These are phyloP conservation scores for Gastracanthus pulcherrimus DNA, from an alignment of 2,888 invertebrate species.

Conservation along the genomic window DNA sequence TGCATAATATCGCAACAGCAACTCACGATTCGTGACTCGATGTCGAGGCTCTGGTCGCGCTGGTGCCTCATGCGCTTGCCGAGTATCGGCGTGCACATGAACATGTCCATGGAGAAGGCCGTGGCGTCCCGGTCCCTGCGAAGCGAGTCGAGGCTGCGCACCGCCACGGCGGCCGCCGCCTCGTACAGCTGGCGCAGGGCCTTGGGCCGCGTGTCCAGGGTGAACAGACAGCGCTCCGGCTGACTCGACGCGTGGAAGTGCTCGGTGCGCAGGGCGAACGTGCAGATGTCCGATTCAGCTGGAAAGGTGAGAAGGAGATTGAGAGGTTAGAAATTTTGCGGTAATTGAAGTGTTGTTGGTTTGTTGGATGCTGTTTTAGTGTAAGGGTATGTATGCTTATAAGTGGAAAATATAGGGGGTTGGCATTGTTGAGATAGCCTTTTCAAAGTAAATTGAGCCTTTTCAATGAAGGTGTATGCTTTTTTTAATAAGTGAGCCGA, in stretches of 20 bases:
- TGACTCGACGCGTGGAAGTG: constrained; percentile 87
- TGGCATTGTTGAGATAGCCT: too few relatives aligned
- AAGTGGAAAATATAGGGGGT: too few relatives aligned
- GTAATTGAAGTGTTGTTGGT: too few relatives aligned
- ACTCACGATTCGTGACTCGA: constrained; percentile 93
- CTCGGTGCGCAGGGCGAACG: constrained; percentile 88
- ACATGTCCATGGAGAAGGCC: constrained; percentile 83
- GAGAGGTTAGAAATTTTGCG: too few relatives aligned
- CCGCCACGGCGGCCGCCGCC: constrained; percentile 85
- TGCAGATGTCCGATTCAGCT: constrained; percentile 95
- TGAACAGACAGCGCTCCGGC: constrained; percentile 87
- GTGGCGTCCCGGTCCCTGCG: constrained; percentile 83
- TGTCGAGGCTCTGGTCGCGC: constrained; percentile 87
- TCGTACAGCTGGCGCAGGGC: constrained; percentile 89
- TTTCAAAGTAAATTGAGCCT: too few relatives aligned
- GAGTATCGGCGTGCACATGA: constrained; percentile 90
- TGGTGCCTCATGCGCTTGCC: constrained; percentile 83
- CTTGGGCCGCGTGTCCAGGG: constrained; percentile 85
- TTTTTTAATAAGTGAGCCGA: too few relatives aligned
- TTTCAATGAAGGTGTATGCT: too few relatives aligned
- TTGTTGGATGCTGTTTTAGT: too few relatives aligned
- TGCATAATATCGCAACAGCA: too few relatives aligned
- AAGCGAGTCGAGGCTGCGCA: constrained; percentile 84
- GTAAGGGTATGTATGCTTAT: too few relatives aligned
- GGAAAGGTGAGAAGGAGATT: too few relatives aligned